Evolutionary conservation across 64 coral and sea anemone species (phyloP).

Genomic region (Anthopleura sola): DNA sequence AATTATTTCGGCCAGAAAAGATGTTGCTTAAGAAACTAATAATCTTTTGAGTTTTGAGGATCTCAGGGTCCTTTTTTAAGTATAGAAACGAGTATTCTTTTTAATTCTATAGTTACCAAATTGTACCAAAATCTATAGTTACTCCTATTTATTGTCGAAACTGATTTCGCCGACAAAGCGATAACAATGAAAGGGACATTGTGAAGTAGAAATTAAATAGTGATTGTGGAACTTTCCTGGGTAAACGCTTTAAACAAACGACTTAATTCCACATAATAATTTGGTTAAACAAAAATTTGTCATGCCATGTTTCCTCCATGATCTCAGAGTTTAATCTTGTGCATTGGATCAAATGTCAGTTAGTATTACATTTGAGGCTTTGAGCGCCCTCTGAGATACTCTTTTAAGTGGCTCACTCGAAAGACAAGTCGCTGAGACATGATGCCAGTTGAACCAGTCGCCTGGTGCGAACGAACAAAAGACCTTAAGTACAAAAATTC

Average conservation of each 20-base stretch:
- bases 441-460: too few relatives aligned
- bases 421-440: too few relatives aligned
- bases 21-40: not conserved
- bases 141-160: not conserved
- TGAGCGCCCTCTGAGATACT: not conserved
- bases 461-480: too few relatives aligned
- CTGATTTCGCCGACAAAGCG: not conserved
- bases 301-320: not conserved
- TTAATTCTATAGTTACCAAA: too few relatives aligned
- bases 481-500: too few relatives aligned
- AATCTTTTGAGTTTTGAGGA: too few relatives aligned
- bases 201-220: not conserved
- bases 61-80: too few relatives aligned
- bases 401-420: too few relatives aligned
- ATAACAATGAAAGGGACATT: not conserved
- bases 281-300: slow-evolving; percentile 2
- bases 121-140: too few relatives aligned
- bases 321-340: not conserved
- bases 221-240: not conserved
- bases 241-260: slow-evolving; percentile 5
- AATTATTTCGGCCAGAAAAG: not conserved
- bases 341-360: not conserved
- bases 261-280: not conserved
- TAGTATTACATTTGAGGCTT: not conserved
- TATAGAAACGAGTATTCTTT: too few relatives aligned